Evolutionary conservation across 2,113 vertebrate genomes (phyloP), one percentile per base, ranked within the genome.

Genomic region (Acanthisitta chloris): DNA sequence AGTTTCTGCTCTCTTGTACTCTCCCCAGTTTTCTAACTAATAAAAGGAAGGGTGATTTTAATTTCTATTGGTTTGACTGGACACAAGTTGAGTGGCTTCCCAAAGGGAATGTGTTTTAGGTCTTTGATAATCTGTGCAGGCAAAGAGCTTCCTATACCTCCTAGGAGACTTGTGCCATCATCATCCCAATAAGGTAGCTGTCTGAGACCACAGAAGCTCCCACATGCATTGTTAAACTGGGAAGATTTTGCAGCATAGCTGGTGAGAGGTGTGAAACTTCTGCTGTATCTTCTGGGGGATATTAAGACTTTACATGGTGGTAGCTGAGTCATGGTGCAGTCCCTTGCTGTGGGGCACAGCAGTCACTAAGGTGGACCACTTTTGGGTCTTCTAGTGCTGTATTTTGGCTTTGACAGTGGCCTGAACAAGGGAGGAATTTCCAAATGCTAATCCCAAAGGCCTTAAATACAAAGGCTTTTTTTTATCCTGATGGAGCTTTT

Each of bases 361-460:
- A 58, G 0, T 36, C 5, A 5, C 28, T 57, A 34, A 21, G 4
- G 4, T 48, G 6, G 21, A 55, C 23, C 2, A 2, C 9, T 84
- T 58, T 14, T 1, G 7, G 8, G 21, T 81, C n/a, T 9, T 78
- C 43, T 64, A 5, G 25, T 74, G 31, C 33, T 51, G 3, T 81
- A 4, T 42, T 66, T 84, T 81, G 25, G 7, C 51, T 90, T 73
- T 67, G 34, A 42, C 34, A 17, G 38, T 42, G 33, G 9, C 26
- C 33, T 66, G 62, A 71, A 62, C 10, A 24, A 81, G 25, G 45
- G 12, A 76, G 25, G 17, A 87, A 20, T 51, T 51, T 73, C 13
- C 26, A 59, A 49, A 48, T 43, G 28, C 9, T 48, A 48, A 59
- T 77, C 40, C 7, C 19, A 29, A 69, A 95, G 33, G 12, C 46